Percentiles rank a stretch among this genome's conserved stretches.
Conservation (phyloP, 2,888 invertebrate species). For the Mallateleia sp. region DNA sequence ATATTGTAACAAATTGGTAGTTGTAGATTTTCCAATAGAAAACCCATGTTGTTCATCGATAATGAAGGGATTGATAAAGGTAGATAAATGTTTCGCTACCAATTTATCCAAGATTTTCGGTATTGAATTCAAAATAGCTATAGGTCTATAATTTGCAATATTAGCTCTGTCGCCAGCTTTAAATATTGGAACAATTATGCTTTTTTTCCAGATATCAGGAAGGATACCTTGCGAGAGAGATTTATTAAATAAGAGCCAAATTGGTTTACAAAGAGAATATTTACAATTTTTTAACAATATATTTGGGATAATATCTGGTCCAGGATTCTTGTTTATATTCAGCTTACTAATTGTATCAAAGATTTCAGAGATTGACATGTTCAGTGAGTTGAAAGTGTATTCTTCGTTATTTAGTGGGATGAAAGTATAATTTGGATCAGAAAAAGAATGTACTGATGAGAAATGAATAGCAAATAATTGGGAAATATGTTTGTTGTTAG, state of each 20-base stretch:
- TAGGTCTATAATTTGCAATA: slow-evolving; percentile 5
- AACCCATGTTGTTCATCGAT: slow-evolving; percentile 9
- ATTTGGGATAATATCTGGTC: no score
- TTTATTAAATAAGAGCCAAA: background rate
- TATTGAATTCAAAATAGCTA: background rate
- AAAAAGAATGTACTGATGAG: no score
- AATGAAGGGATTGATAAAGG: background rate
- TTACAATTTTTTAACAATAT: no score
- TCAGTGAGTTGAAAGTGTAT: no score
- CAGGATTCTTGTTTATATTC: no score
- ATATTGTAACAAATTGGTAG: background rate
- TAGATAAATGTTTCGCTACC: background rate
- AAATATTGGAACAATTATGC: background rate
- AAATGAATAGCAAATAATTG: background rate
- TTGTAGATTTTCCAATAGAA: background rate
- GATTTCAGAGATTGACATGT: no score
- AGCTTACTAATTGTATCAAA: no score
- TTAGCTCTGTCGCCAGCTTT: background rate
- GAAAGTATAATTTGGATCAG: no score
- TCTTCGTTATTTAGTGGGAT: no score
- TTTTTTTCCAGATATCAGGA: background rate
- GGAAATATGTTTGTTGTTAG: background rate
- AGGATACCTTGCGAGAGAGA: background rate
- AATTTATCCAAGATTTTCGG: background rate
- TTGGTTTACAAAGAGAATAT: background rate